Conservation (phyloP, 2,113 vertebrate species). For the Psittacula cyanocephala region DNA sequence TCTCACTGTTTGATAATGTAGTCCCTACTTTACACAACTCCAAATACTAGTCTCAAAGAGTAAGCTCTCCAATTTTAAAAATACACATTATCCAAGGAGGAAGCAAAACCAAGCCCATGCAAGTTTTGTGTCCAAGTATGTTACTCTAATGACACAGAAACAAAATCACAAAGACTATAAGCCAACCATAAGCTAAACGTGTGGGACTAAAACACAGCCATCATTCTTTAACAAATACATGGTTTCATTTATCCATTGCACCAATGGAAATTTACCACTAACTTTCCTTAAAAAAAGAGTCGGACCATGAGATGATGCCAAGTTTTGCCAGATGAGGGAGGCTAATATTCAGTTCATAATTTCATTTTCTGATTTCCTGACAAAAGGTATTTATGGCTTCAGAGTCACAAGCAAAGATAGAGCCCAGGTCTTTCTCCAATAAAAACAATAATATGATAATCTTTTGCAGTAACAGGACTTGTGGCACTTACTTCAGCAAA, state of each 20-base stretch:
- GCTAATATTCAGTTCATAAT: not conserved
- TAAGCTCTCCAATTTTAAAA: not conserved
- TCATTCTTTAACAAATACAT: not conserved
- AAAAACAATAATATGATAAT: not conserved
- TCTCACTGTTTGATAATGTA: not conserved
- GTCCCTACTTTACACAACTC: not conserved
- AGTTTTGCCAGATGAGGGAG: not conserved
- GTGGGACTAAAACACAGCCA: not conserved
- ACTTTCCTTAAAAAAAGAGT: not conserved
- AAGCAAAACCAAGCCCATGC: not conserved
- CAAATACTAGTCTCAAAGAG: not conserved
- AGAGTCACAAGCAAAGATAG: slow-evolving; percentile 18
- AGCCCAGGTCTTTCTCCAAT: not conserved
- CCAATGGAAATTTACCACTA: not conserved
- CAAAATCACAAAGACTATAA: not conserved
- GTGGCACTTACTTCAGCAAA: slow-evolving; percentile 23
- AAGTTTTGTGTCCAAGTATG: not conserved
- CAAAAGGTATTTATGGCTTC: slow-evolving; percentile 33
- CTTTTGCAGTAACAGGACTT: slow-evolving; percentile 4
- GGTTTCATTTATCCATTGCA: not conserved
- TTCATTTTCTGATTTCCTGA: not conserved
- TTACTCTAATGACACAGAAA: not conserved
- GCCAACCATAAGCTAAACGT: not conserved
- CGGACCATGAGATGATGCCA: not conserved
- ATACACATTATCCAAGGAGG: not conserved